phyloP scores from a whole-genome alignment of 2,888 invertebrate genomes.

The Drosophila subsilvestris region DNA sequence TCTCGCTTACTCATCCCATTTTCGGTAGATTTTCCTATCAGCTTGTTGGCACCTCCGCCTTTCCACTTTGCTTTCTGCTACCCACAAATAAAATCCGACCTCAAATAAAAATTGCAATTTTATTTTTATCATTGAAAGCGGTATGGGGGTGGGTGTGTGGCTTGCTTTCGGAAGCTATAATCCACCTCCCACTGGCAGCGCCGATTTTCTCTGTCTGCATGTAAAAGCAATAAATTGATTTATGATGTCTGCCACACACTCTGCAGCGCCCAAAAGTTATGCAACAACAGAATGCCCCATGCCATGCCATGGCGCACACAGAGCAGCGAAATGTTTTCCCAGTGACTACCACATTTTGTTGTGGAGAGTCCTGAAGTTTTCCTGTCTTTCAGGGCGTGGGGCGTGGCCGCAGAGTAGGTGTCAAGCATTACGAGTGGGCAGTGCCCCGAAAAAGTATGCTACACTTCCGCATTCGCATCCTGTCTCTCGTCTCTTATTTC shows the following conservation, averaged over 20 bases:
- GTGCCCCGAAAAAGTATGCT: conserved; percentile 2
- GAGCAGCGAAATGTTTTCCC: conserved; percentile 37
- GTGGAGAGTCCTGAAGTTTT: conserved; percentile 6
- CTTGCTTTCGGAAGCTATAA: conserved; percentile 6
- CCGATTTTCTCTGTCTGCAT: conserved; percentile 28
- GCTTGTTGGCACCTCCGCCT: conserved; percentile 47
- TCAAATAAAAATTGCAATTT: conserved; percentile 33
- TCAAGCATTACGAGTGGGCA: conserved; percentile 28
- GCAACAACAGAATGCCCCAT: conserved; percentile 53
- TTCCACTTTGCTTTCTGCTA: background rate
- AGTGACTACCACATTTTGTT: conserved; percentile 27
- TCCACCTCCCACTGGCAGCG: conserved; percentile 3
- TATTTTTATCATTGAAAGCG: conserved; percentile 39
- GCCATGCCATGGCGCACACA: background rate
- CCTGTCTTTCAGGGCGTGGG: conserved; percentile 4
- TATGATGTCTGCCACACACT: conserved; percentile 68
- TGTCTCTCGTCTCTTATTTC: conserved; percentile 19
- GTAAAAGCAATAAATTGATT: conserved; percentile 62
- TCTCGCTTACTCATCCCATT: background rate
- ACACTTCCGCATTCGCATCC: conserved; percentile 1
- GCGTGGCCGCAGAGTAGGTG: conserved; percentile 29
- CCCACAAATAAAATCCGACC: conserved; percentile 1
- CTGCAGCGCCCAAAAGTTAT: conserved; percentile 68
- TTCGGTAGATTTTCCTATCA: conserved; percentile 3
- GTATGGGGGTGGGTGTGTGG: no score